Conservation (phyloP, 2,888 invertebrate genomes). For the Sinohyriopsis cumingii region DNA sequence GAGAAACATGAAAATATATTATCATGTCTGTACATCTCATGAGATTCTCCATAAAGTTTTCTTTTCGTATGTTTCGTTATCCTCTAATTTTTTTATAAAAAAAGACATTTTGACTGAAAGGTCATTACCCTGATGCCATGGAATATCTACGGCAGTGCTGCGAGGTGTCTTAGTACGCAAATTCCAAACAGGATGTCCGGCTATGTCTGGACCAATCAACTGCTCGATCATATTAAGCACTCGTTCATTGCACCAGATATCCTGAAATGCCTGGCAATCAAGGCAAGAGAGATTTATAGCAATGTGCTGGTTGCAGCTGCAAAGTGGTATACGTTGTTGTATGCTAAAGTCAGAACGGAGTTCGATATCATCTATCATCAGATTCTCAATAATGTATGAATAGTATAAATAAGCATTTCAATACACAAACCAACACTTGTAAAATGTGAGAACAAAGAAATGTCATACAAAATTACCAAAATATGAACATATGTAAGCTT, state of each 20-base stretch:
- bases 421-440: no score
- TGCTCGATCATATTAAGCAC: conserved; percentile 66
- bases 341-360: background rate
- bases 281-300: background rate
- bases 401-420: no score
- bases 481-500: no score
- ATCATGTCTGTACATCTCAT: background rate
- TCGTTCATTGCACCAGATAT: conserved; percentile 62
- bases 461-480: no score
- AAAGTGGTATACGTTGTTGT: background rate
- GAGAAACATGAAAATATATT: background rate
- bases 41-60: no score
- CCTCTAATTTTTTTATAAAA: no score
- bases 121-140: conserved; percentile 67
- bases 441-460: no score
- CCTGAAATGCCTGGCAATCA: conserved; percentile 53
- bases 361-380: no score
- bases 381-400: no score
- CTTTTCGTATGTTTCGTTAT: no score
- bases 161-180: conserved; percentile 65
- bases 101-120: no score
- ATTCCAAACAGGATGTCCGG: conserved; percentile 70
- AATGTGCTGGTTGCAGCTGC: background rate
- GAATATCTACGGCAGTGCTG: conserved; percentile 61
- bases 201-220: conserved; percentile 66